These are phyloP conservation scores for Eulemur mongoz DNA, from an alignment of 2,797 vertebrate species.

Conservation along the genomic window DNA sequence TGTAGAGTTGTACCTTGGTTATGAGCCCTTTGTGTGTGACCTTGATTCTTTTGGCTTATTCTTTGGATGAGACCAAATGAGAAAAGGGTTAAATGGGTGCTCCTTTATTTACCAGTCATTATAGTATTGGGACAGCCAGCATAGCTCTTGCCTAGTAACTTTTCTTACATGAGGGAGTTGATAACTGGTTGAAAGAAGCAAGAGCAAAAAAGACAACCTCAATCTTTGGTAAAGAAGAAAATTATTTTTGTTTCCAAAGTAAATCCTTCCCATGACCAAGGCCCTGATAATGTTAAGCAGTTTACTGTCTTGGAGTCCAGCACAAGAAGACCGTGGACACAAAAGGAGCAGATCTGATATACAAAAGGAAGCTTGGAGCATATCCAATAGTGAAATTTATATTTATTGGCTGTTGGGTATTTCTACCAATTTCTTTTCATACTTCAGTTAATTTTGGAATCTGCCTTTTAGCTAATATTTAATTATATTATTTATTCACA, in stretches of 20 bases:
- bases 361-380: not conserved
- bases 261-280: not conserved
- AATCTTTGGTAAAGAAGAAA: slow-evolving; percentile 26
- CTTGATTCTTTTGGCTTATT: not conserved
- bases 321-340: not conserved
- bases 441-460: not conserved
- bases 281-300: not conserved
- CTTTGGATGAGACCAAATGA: not conserved
- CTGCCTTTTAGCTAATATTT: not conserved
- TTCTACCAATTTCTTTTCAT: not conserved
- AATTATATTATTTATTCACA: slow-evolving; percentile 31
- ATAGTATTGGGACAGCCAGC: not conserved
- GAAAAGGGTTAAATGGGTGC: not conserved
- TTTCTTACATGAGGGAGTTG: not conserved
- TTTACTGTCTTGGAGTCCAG: not conserved
- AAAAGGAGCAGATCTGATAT: not conserved
- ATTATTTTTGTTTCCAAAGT: not conserved
- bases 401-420: not conserved
- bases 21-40: not conserved
- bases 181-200: not conserved
- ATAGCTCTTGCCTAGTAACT: not conserved
- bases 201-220: not conserved
- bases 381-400: not conserved
- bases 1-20: not conserved
- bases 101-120: not conserved